A percentile compares a stretch with the other conserved stretches of the same genome.
Evolutionary conservation across 2,888 invertebrate genomes (phyloP).

Genomic region (Drosophila differens): DNA sequence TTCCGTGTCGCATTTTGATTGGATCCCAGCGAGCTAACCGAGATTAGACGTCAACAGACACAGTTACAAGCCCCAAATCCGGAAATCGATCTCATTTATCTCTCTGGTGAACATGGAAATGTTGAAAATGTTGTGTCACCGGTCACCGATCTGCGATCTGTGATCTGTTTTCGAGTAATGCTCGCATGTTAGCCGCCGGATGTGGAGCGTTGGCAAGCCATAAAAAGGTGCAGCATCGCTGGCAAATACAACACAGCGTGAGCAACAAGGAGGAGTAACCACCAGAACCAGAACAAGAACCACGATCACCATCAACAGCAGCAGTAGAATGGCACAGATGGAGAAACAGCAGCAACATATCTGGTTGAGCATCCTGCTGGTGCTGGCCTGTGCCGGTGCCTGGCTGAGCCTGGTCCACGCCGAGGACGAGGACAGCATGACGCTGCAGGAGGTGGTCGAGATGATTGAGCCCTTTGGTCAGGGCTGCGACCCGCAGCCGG

Average conservation of each 20-base stretch:
- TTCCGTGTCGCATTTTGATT: neutral
- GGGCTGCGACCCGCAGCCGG: constrained; percentile 60
- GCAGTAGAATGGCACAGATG: constrained; percentile 10
- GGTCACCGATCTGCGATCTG: neutral
- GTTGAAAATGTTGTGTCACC: constrained; percentile 5
- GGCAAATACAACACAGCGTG: neutral
- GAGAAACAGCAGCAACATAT: constrained; percentile 20
- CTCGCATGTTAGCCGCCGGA: constrained; percentile 13
- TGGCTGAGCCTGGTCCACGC: constrained; percentile 25
- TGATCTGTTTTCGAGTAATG: neutral
- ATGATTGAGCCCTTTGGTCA: constrained; percentile 62
- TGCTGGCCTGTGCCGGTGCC: constrained; percentile 33
- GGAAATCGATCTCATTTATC: neutral
- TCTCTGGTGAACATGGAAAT: constrained; percentile 15
- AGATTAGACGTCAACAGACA: too few relatives aligned
- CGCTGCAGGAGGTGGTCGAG: constrained; percentile 62
- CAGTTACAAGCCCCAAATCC: neutral
- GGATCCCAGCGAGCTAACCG: neutral
- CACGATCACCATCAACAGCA: neutral
- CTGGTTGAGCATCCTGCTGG: constrained; percentile 22
- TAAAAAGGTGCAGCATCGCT: constrained; percentile 14
- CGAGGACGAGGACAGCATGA: constrained; percentile 55
- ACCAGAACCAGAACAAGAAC: neutral
- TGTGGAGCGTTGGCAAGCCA: constrained; percentile 8
- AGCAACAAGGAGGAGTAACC: neutral